Evolutionary conservation across 2,888 invertebrate genomes (phyloP).

Genomic region (Pachydiplax longipennis): DNA sequence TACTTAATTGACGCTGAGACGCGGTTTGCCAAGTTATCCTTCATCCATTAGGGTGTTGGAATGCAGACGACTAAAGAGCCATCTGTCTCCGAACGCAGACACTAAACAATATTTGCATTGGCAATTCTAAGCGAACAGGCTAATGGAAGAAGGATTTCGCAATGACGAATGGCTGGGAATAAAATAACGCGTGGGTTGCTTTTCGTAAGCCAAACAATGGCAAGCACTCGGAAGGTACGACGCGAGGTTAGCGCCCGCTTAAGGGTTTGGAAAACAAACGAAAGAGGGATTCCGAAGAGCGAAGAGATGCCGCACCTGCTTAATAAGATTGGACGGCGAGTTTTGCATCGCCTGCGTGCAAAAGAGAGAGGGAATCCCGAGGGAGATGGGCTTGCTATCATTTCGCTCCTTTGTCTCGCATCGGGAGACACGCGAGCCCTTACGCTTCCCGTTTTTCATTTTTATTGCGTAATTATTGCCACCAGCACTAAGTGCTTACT

Average conservation of each 20-base stretch:
- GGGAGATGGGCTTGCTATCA: neutral
- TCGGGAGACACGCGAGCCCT: neutral
- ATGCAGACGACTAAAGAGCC: conserved; percentile 40
- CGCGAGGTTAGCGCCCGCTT: conserved; percentile 11
- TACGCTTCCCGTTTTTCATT: neutral
- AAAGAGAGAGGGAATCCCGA: neutral
- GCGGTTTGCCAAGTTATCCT: conserved; percentile 2
- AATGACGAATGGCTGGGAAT: conserved; percentile 42
- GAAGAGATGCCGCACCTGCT: neutral
- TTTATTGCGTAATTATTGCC: neutral
- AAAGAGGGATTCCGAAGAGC: conserved; percentile 14
- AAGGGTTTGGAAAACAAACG: conserved; percentile 41
- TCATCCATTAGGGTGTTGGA: conserved; percentile 18
- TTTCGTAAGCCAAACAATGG: conserved; percentile 41
- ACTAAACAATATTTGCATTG: conserved; percentile 45
- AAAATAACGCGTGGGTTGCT: conserved; percentile 37
- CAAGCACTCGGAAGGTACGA: neutral
- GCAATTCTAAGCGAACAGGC: conserved; percentile 41
- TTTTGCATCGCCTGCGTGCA: neutral
- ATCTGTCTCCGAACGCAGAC: conserved; percentile 42
- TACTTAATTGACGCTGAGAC: conserved; percentile 4
- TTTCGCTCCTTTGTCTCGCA: neutral
- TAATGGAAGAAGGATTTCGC: conserved; percentile 40
- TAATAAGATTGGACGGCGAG: neutral
- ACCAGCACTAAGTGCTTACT: neutral